Evolutionary conservation across 2,888 invertebrate species (phyloP), one percentile per base, ranked within the genome.

Genomic region (Dioctria rufipes): DNA sequence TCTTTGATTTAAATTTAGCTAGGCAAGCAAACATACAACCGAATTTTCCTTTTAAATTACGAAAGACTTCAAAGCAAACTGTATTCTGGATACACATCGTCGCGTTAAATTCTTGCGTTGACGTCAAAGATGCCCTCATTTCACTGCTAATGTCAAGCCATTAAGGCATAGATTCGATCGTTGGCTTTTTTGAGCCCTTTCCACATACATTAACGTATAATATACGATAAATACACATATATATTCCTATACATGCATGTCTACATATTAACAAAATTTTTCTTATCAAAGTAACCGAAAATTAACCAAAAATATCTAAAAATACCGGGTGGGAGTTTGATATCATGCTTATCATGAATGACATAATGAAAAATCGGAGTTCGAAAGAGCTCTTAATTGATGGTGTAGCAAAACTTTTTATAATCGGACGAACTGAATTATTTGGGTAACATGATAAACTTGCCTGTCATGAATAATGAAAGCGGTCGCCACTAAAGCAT

Each of bases 1-100:
- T 69, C 46, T 66, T 66, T 66, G n/a, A 46, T 39, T 69, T 69
- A 69, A 69, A 69, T 69, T 69, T 69, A 69, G 49, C 37, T 39
- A 13, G 3, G 46, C 42, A 13, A 46, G 46, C 11, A 8, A 46
- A 25, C 8, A 46, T n/a, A 46, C 46, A 5, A 11, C 51, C 37
- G 51, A 69, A 37, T 39, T 13, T 37, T 61, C 5, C 51, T 51
- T 69, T 69, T 25, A 13, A 67, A 67, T 51, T 51, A 25, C 25
- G 25, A 25, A 25, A 25, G 25, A 25, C 39, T 39, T 25, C 6
- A 69, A 51, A 49, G 39, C 25, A 25, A 25, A n/a, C n/a, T n/a
- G n/a, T n/a, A n/a, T n/a, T n/a, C 25, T 25, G 25, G 25, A 25
- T 25, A 25, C 25, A 25, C 25, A 25, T 25, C 25, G 25, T 25